A percentile compares a stretch with the other conserved stretches of the same genome.
Conservation (phyloP, 2,888 invertebrate genomes). For the Xestia sexstrigata region DNA sequence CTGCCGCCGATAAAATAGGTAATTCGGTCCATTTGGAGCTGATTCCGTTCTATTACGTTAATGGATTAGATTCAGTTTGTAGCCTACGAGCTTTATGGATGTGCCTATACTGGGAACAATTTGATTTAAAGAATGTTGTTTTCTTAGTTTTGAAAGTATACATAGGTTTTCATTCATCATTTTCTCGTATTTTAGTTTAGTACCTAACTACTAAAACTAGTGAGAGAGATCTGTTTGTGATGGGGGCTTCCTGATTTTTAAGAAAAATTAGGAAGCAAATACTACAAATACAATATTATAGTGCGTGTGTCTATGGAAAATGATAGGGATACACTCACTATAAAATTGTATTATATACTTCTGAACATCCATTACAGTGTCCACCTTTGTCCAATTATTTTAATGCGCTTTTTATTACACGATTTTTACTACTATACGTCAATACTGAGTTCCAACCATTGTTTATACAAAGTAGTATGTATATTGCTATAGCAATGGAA, state of each 20-base stretch:
- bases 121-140: background rate
- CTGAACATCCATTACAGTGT: too few relatives aligned
- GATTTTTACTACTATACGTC: background rate
- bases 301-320: background rate
- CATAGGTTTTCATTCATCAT: background rate
- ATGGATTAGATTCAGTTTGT: constrained; percentile 52
- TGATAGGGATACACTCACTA: too few relatives aligned
- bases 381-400: too few relatives aligned
- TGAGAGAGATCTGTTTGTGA: background rate
- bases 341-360: too few relatives aligned
- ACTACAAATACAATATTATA: background rate
- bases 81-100: constrained; percentile 1
- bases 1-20: constrained; percentile 47
- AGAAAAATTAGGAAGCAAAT: too few relatives aligned
- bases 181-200: background rate
- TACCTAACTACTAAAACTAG: too few relatives aligned
- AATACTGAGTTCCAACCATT: background rate
- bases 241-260: background rate
- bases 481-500: background rate
- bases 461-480: background rate
- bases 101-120: background rate
- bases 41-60: constrained; percentile 45
- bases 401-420: too few relatives aligned
- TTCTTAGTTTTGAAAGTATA: background rate
- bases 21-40: constrained; percentile 48